Base-by-base conservation (phyloP, 2,888 invertebrate genomes). In the Dimorphilus gyrociliatus region DNA sequence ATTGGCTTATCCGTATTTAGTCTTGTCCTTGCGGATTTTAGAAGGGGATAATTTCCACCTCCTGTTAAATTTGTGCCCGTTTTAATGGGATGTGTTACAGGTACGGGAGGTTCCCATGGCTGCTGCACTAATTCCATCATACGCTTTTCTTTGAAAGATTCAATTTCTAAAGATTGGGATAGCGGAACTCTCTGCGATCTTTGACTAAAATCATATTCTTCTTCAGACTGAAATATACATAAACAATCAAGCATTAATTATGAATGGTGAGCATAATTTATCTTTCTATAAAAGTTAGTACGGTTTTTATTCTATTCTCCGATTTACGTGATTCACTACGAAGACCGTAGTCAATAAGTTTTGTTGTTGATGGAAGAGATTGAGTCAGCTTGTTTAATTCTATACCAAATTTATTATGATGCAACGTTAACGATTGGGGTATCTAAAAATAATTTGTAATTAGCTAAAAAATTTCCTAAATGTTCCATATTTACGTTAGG, bases 21-120 rank as follows among this genome's bases (percentile, higher is more conserved):
- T 26, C 2, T 17, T 18, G 33, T 35, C 43, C 38, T 44, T 19
- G 37, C n/a, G n/a, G n/a, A n/a, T n/a, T n/a, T n/a, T n/a, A n/a
- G 38, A 16, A 38, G 29, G 15, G 35, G 42, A 18, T 38, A 39
- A 23, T 18, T 21, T 16, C 32, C 37, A 8, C 38, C 36, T 79
- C 75, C 50, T 79, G 70, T 70, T 81, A 85, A 39, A 82, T 69
- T 12, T 78, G 76, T 30, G 84, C 85, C 54, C n/a, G n/a, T n/a
- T n/a, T n/a, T n/a, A n/a, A n/a, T n/a, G n/a, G n/a, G n/a, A n/a
- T n/a, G n/a, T n/a, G n/a, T n/a, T n/a, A n/a, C n/a, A n/a, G n/a
- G n/a, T n/a, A n/a, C n/a, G 4, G 49, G 46, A 1, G 54, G 54
- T 15, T 48, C 46, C 50, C 55, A 53, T 5, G 44, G 40, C 21